Percentiles rank a stretch among this genome's conserved stretches.
phyloP scores from a whole-genome alignment of 2,888 invertebrate genomes.

The Drosophila borealis region DNA sequence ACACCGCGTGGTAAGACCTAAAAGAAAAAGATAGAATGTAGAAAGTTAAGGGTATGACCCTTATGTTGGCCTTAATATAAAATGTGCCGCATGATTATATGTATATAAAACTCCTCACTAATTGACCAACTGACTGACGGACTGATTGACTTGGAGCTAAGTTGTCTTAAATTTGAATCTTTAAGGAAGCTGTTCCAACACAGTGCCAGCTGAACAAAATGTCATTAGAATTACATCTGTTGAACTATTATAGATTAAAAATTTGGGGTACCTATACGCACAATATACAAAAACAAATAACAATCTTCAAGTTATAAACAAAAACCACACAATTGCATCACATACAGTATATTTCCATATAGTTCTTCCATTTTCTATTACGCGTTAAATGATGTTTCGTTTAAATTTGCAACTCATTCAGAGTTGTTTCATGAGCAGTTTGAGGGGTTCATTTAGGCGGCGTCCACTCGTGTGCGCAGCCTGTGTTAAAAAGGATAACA shows the following conservation, averaged over 20 bases:
- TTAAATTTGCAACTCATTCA: conserved; percentile 57
- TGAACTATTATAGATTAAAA: conserved; percentile 18
- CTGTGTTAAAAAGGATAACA: not conserved
- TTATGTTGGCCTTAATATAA: no score
- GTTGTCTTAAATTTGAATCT: no score
- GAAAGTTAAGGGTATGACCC: not conserved
- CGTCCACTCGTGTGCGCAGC: not conserved
- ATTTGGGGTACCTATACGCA: conserved; percentile 24
- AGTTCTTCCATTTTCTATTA: conserved; percentile 15
- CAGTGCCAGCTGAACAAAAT: conserved; percentile 18
- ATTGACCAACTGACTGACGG: no score
- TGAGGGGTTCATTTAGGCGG: conserved; percentile 3
- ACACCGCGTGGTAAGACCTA: conserved; percentile 93
- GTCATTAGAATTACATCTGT: conserved; percentile 28
- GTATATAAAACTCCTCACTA: no score
- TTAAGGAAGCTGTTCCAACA: conserved; percentile 2
- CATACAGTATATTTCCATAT: conserved; percentile 4
- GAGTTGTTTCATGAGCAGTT: conserved; percentile 4
- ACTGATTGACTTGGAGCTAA: no score
- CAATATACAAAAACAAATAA: conserved; percentile 26
- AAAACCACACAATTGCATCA: conserved; percentile 15
- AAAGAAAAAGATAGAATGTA: conserved; percentile 19
- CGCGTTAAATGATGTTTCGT: conserved; percentile 54
- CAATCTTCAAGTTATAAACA: conserved; percentile 12
- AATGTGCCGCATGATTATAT: no score